A percentile compares a stretch with the other conserved stretches of the same genome.
phyloP scores from a whole-genome alignment of 1,140 invertebrate genomes.

The Pectinophora gossypiella region DNA sequence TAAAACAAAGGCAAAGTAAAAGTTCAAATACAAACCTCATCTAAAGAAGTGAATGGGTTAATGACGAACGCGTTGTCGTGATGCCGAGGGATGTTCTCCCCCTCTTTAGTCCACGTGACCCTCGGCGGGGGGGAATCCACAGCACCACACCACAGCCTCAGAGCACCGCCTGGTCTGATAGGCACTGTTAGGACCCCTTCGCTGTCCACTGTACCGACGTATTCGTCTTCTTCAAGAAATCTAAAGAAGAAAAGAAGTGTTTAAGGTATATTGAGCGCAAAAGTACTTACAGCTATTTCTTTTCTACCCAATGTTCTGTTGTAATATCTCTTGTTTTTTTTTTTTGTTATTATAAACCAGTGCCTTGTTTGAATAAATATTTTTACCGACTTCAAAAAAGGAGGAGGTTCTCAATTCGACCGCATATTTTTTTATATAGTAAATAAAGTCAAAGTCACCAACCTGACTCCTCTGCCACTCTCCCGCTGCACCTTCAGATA shows the following conservation, averaged over 20 bases:
- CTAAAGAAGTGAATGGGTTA: slow-evolving; percentile 39
- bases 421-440: too few species aligned
- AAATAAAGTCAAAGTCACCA: too few species aligned
- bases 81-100: slow-evolving; percentile 26
- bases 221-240: slow-evolving; percentile 56
- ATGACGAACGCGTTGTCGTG: slow-evolving; percentile 38
- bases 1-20: too few species aligned
- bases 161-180: slow-evolving; percentile 29
- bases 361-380: too few species aligned
- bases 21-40: slow-evolving; percentile 63
- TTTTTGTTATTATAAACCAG: too few species aligned
- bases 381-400: too few species aligned
- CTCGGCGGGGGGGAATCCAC: slow-evolving; percentile 78
- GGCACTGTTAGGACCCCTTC: slow-evolving; percentile 41
- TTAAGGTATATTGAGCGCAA: too few species aligned
- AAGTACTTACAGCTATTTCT: too few species aligned
- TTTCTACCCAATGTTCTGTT: too few species aligned
- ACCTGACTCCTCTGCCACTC: slow-evolving; percentile 38
- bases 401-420: too few species aligned
- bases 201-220: slow-evolving; percentile 40
- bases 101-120: slow-evolving; percentile 77
- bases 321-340: too few species aligned
- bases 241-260: slow-evolving; percentile 17
- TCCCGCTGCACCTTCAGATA: slow-evolving; percentile 49
- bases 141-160: slow-evolving; percentile 78